phyloP scores from a whole-genome alignment of 2,113 vertebrate genomes.

The Sigmodon hispidus region DNA sequence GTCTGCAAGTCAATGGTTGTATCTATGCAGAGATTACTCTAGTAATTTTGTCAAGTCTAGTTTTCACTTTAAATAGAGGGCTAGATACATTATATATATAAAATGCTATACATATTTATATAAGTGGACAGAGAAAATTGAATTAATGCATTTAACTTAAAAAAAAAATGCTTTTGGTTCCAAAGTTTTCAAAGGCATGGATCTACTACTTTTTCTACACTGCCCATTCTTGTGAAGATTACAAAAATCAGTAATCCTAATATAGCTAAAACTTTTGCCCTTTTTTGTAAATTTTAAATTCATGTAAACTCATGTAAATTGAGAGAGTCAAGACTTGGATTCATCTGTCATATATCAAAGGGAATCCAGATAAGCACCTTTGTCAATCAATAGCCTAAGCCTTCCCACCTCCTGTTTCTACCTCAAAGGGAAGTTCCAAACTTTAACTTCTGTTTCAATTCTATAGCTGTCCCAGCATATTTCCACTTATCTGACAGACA shows the following conservation, averaged over 20 bases:
- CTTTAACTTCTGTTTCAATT: background rate
- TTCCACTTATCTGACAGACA: background rate
- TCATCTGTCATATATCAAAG: background rate
- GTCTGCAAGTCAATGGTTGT: background rate
- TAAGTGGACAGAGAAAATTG: background rate
- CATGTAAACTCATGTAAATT: background rate
- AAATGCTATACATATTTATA: no score
- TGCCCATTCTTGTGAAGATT: background rate
- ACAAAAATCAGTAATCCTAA: background rate
- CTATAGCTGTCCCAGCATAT: background rate
- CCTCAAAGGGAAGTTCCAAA: background rate
- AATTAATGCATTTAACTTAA: background rate
- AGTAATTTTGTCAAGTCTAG: background rate
- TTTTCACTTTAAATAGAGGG: background rate
- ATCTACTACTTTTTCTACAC: background rate
- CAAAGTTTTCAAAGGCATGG: background rate
- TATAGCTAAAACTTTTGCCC: background rate
- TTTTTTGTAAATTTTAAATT: background rate
- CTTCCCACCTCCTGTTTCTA: background rate
- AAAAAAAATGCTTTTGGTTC: background rate
- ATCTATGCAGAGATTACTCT: background rate
- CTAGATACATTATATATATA: no score
- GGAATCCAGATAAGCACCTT: background rate
- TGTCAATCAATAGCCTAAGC: background rate
- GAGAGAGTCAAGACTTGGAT: background rate